Percentiles rank a stretch among this genome's conserved stretches.
phyloP scores from a whole-genome alignment of 1,140 invertebrate species.

The Sarcophaga peregrina region DNA sequence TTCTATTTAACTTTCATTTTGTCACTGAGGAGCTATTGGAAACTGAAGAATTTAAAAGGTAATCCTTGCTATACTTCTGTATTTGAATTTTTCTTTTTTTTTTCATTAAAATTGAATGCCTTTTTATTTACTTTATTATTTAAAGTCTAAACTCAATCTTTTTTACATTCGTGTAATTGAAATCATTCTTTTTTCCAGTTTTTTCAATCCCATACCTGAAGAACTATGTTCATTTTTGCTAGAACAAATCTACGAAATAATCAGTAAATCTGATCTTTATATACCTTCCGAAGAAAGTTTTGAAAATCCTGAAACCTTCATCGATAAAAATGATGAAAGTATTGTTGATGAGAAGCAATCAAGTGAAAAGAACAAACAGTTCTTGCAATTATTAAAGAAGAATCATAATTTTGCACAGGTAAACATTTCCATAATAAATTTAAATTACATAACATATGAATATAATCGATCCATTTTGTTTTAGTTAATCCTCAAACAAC shows the following conservation, averaged over 20 bases:
- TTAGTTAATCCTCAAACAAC: conserved; percentile 60
- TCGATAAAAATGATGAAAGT: not conserved
- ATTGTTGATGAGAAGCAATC: not conserved
- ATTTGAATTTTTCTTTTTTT: not conserved
- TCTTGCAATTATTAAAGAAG: conserved; percentile 42
- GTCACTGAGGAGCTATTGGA: conserved; percentile 51
- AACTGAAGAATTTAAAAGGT: conserved; percentile 56
- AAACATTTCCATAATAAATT: not conserved
- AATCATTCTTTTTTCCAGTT: conserved; percentile 46
- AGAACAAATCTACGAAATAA: conserved; percentile 61
- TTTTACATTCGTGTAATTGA: too few species aligned
- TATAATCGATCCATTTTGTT: not conserved
- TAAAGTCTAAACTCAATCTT: too few species aligned
- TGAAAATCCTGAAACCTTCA: not conserved
- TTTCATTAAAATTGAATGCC: not conserved
- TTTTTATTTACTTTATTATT: not conserved
- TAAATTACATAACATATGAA: too few species aligned
- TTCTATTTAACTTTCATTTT: conserved; percentile 61
- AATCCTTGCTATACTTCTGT: not conserved
- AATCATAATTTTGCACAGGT: conserved; percentile 62
- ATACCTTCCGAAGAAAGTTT: conserved; percentile 8
- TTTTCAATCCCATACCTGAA: conserved; percentile 60
- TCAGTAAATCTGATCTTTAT: conserved; percentile 57
- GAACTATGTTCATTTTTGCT: conserved; percentile 59
- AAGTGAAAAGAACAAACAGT: conserved; percentile 1